Percentiles rank a stretch among this genome's conserved stretches.
phyloP scores from a whole-genome alignment of 2,797 vertebrate species.

The Enteromius unitaeniatus region DNA sequence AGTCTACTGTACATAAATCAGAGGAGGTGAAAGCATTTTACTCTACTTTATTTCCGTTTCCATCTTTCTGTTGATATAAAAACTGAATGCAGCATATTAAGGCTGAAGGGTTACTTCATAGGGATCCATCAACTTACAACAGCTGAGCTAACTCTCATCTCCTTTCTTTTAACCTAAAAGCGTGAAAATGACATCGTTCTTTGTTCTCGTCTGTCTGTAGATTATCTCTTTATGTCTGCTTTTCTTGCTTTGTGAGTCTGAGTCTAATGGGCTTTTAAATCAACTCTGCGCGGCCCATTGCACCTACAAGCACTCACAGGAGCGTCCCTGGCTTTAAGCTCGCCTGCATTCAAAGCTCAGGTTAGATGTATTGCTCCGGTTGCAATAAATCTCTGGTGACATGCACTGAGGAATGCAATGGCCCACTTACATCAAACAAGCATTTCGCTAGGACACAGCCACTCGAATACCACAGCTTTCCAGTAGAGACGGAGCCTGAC shows the following conservation, averaged over 20 bases:
- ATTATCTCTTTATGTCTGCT: conserved; percentile 21
- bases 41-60: conserved; percentile 21
- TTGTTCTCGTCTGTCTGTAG: background rate
- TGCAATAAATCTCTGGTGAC: conserved; percentile 73
- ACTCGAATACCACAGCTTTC: conserved; percentile 12
- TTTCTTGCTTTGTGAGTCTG: conserved; percentile 14
- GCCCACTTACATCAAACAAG: conserved; percentile 62
- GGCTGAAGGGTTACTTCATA: conserved; percentile 4
- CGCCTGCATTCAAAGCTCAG: conserved; percentile 58
- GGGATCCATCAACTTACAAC: conserved; percentile 38
- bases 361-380: conserved; percentile 59
- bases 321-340: conserved; percentile 71
- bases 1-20: conserved; percentile 68
- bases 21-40: conserved; percentile 63
- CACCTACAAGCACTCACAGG: conserved; percentile 56
- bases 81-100: conserved; percentile 20
- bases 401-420: conserved; percentile 60
- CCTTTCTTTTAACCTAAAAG: conserved; percentile 17
- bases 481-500: conserved; percentile 25
- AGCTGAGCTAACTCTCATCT: conserved; percentile 59
- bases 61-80: conserved; percentile 59
- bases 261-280: conserved; percentile 62
- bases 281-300: conserved; percentile 45
- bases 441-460: conserved; percentile 25
- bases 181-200: conserved; percentile 1